Evolutionary conservation across 2,797 vertebrate species (phyloP).

Genomic region (Champsocephalus esox): DNA sequence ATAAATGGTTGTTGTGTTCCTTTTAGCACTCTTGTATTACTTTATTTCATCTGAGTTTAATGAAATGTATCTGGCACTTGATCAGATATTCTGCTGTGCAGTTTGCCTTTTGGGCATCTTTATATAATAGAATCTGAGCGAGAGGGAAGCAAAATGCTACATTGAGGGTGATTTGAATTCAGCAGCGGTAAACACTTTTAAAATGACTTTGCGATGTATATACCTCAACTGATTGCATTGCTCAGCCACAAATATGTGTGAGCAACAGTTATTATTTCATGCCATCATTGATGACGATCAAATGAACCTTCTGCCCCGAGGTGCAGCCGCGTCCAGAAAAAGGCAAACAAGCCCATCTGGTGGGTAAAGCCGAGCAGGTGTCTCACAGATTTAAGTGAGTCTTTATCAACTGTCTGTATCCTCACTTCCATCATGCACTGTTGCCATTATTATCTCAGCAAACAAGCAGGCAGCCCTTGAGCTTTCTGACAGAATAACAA

Average conservation of each 20-base stretch:
- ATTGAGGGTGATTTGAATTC: conserved; percentile 59
- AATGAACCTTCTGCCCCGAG: not conserved
- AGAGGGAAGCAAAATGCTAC: conserved; percentile 14
- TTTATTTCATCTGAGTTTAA: conserved; percentile 82
- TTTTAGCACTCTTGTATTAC: conserved; percentile 75
- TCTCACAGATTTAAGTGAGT: conserved; percentile 19
- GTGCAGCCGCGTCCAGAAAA: not conserved
- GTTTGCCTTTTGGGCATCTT: conserved; percentile 79
- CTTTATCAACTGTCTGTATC: conserved; percentile 18
- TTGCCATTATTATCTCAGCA: conserved; percentile 32
- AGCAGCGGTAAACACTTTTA: conserved; percentile 45
- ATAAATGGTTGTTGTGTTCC: conserved; percentile 74
- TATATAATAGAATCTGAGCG: conserved; percentile 67
- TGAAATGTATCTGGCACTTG: conserved; percentile 83
- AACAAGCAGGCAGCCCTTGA: not conserved
- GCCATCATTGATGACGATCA: conserved; percentile 10
- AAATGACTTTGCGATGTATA: conserved; percentile 46
- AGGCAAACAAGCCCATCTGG: not conserved
- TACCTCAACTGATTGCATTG: conserved; percentile 35
- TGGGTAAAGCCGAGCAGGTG: not conserved
- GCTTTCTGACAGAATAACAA: not conserved
- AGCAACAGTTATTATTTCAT: conserved; percentile 27
- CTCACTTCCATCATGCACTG: conserved; percentile 28
- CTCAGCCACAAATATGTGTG: conserved; percentile 25
- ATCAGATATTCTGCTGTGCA: conserved; percentile 75